These are phyloP conservation scores for Carlito syrichta DNA, from an alignment of 2,113 vertebrate genomes.

Conservation along the genomic window DNA sequence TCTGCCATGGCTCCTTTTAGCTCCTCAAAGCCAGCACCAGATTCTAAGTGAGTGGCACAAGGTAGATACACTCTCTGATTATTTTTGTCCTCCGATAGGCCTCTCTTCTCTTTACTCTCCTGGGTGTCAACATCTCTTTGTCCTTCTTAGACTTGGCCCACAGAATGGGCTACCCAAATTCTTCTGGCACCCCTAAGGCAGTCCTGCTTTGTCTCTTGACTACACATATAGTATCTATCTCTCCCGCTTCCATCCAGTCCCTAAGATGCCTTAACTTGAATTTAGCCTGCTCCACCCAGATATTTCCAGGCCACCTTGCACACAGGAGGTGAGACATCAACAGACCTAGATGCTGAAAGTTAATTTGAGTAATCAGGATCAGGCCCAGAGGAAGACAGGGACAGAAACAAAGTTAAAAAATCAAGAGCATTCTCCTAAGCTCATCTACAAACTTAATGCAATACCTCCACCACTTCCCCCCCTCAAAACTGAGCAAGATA, in stretches of 20 bases:
- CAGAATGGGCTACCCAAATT: not conserved
- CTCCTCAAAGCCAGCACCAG: not conserved
- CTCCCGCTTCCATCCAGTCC: not conserved
- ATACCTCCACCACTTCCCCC: no score
- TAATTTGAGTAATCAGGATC: not conserved
- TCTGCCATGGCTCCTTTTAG: fast-evolving
- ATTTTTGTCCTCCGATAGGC: not conserved
- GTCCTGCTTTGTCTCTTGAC: not conserved
- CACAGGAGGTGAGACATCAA: not conserved
- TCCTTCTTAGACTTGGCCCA: not conserved
- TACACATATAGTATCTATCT: not conserved
- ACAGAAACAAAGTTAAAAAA: not conserved
- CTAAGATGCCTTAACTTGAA: not conserved
- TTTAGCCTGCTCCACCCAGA: not conserved
- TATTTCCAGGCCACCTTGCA: not conserved
- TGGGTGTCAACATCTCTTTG: not conserved
- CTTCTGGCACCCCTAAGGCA: not conserved
- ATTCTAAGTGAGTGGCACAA: not conserved
- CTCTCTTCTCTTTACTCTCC: not conserved
- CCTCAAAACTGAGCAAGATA: no score
- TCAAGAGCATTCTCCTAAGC: not conserved
- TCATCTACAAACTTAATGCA: not conserved
- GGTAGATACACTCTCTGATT: no score
- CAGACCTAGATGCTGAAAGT: not conserved
- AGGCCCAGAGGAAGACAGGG: not conserved